Evolutionary conservation across 2,888 invertebrate species (phyloP), one percentile per base, ranked within the genome.

Genomic region (Apomyelois bistriatella): DNA sequence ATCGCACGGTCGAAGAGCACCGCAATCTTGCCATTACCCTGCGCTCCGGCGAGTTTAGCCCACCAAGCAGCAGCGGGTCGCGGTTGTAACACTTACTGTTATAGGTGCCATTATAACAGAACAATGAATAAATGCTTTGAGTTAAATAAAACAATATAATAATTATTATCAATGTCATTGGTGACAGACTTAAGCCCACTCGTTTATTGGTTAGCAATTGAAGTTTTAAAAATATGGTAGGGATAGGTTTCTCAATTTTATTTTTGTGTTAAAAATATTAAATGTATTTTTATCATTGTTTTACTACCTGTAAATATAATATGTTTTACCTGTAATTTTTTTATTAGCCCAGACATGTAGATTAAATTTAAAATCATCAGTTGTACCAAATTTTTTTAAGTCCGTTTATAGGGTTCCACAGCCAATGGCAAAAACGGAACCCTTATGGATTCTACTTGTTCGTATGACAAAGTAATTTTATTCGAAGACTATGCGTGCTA

Each of bases 61-160:
- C 68, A 37, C 55, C 62, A 13, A 53, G 59, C 1, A 58, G 40
- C 17, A 88, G 56, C 36, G 86, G 87, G 60, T 90, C 89, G 12
- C 76, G 72, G n/a, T 79, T 80, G 54, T 71, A 70, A n/a, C 60
- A 57, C 50, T 58, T 65, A 53, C 70, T 65, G 4, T 71, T 71
- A 55, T 83, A 72, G 3, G 87, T 85, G 1, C 87, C 85, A 58
- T 90, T 88, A 56, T 78, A 87, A 59, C 89, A 90, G 13, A 87
- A 56, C 37, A 87, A 59, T 13, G 71, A 55, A 36, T 51, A 51
- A 1, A 63, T 59, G 47, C 57, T 59, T 13, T 61, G 47, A 28
- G 72, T 55, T 28, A 61, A 60, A 54, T 58, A 54, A 16, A 66
- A 51, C 53, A 66, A 58, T 52, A 65, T 53, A 8, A 65, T 53